Percentiles rank a stretch among this genome's conserved stretches.
These are phyloP conservation scores for Rhineura floridana DNA, from an alignment of 2,113 vertebrate genomes.

Conservation along the genomic window DNA sequence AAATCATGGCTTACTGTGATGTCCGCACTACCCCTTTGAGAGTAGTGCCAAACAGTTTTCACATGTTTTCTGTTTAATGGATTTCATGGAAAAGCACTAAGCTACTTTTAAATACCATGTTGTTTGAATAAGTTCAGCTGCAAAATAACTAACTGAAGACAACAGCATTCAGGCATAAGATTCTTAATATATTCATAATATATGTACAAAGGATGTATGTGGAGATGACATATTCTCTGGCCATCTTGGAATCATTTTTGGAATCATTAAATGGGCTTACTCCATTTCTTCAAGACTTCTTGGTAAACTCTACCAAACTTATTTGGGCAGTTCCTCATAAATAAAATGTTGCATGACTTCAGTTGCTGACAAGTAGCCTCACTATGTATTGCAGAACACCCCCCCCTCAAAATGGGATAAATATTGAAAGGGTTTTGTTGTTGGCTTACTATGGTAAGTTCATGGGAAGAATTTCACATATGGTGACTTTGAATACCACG, in stretches of 20 bases:
- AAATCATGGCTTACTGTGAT: not conserved
- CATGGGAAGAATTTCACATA: not conserved
- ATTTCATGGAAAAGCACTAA: not conserved
- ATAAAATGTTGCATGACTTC: not conserved
- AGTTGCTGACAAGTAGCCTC: not conserved
- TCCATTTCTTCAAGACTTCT: not conserved
- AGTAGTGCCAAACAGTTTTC: not conserved
- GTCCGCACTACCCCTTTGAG: not conserved
- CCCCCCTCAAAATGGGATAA: not conserved
- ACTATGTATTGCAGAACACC: rapidly evolving
- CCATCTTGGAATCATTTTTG: not conserved
- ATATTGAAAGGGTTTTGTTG: slow-evolving; percentile 2
- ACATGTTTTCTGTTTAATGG: not conserved
- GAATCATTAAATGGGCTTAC: not conserved
- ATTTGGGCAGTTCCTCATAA: not conserved
- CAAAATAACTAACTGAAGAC: not conserved
- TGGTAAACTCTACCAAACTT: not conserved
- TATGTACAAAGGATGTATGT: rapidly evolving
- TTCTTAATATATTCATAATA: not conserved
- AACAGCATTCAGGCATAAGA: not conserved
- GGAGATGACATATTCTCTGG: slow-evolving; percentile 11
- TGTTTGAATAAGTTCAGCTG: not conserved
- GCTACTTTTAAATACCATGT: not conserved
- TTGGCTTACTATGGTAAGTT: not conserved
- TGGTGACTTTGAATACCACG: slow-evolving; percentile 15